A percentile compares a stretch with the other conserved stretches of the same genome.
These are phyloP conservation scores for Muraenolepis orangiensis DNA, from an alignment of 2,797 vertebrate genomes.

Conservation along the genomic window DNA sequence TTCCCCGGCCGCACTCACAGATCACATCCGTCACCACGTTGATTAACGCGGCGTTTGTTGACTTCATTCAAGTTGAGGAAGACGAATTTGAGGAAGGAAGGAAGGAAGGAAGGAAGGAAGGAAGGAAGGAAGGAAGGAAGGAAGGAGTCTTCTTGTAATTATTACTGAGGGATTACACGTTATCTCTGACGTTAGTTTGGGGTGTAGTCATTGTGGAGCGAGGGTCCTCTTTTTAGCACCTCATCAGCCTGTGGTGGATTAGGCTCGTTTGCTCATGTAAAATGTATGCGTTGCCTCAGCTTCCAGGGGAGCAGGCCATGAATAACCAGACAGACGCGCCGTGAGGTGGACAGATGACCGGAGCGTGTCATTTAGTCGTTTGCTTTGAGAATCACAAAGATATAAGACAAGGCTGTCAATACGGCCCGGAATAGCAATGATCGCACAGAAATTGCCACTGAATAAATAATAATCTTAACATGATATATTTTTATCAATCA, in stretches of 20 bases:
- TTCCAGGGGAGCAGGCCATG: constrained; percentile 49
- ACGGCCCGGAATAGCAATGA: too few species aligned
- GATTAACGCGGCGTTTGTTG: neutral
- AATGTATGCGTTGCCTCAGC: constrained; percentile 67
- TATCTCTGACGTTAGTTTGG: constrained; percentile 68
- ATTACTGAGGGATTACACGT: constrained; percentile 63
- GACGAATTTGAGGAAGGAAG: constrained; percentile 13
- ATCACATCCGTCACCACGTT: neutral
- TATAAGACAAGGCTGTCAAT: neutral
- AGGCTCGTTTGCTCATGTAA: constrained; percentile 63
- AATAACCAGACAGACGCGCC: constrained; percentile 45
- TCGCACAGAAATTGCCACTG: too few species aligned
- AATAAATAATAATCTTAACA: too few species aligned
- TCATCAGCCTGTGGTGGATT: constrained; percentile 66
- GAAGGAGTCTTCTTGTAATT: constrained; percentile 45
- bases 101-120: too few species aligned
- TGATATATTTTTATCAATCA: too few species aligned
- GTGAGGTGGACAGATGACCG: constrained; percentile 34
- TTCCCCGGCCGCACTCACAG: neutral
- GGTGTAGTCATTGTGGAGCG: constrained; percentile 67
- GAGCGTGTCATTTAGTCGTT: neutral
- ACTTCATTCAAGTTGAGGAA: constrained; percentile 1
- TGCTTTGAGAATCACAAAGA: neutral
- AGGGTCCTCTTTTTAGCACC: constrained; percentile 73
- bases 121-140: too few species aligned